Evolutionary conservation across 1,140 invertebrate genomes (phyloP).

Genomic region (Monochamus saltuarius): DNA sequence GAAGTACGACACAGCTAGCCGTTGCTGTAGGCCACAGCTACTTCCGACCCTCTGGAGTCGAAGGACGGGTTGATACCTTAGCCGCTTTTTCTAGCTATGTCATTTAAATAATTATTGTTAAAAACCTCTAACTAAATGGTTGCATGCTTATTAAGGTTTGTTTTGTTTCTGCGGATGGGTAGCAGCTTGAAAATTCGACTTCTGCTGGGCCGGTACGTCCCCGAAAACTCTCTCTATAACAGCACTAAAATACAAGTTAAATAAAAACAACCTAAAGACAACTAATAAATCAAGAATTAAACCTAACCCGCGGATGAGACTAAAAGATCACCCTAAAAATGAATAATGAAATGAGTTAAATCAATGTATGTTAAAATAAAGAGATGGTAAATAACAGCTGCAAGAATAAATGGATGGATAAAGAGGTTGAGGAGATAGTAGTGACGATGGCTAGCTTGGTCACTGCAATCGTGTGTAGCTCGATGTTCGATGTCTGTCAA

Average conservation of each 20-base stretch:
- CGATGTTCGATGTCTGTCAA: slow-evolving; percentile 24
- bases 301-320: neutral
- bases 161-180: slow-evolving; percentile 32
- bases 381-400: slow-evolving; percentile 18
- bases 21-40: slow-evolving; percentile 64
- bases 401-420: slow-evolving; percentile 1
- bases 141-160: slow-evolving; percentile 24
- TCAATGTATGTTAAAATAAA: slow-evolving; percentile 6
- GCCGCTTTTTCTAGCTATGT: slow-evolving; percentile 23
- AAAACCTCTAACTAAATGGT: neutral
- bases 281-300: slow-evolving; percentile 11
- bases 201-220: slow-evolving; percentile 48
- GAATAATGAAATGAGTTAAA: slow-evolving; percentile 6
- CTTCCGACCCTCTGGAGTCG: slow-evolving; percentile 52
- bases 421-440: slow-evolving; percentile 17
- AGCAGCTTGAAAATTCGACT: slow-evolving; percentile 50
- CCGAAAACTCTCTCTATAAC: slow-evolving; percentile 49
- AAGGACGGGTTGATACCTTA: slow-evolving; percentile 39
- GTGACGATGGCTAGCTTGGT: slow-evolving; percentile 32
- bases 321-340: slow-evolving; percentile 14
- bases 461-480: slow-evolving; percentile 30
- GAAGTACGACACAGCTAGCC: slow-evolving; percentile 64
- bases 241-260: slow-evolving; percentile 39
- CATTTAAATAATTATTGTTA: slow-evolving; percentile 4
- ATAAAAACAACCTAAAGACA: slow-evolving; percentile 17